Base-by-base conservation (phyloP, 1,140 invertebrate genomes). In the Cotesia typhae region DNA sequence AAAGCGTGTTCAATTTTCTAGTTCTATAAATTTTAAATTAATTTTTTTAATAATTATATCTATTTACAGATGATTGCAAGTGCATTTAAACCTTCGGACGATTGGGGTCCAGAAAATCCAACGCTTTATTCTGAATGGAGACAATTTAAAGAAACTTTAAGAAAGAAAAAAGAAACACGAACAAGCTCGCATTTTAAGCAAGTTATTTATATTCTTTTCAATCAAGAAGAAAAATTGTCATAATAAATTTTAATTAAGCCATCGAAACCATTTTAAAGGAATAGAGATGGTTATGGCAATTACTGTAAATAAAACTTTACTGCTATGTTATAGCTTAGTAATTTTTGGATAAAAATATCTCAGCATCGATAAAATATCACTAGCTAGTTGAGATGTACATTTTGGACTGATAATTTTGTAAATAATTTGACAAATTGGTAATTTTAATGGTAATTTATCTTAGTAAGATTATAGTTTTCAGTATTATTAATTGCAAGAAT, bases 51-150 rank as follows among this genome's bases (percentile, higher is more conserved):
- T 10, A 38, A 65, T 57, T 36, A 67, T 59, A 0, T 28, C 63
- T 59, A 41, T 10, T 55, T 35, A n/a, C 74, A 89, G 83, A 90
- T 89, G 84, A 74, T 91, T 1, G 51, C 75, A 4, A 82, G 80
- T 2, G 83, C 85, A 0, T 89, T 87, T 47, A 82, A 64, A 28
- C 88, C 87, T 3, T 87, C 87, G 0, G 75, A 82, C 6, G 78
- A 89, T 6, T 91, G 90, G 90, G 90, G 90, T 9, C 90, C 90
- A 4, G 80, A 78, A 38, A 79, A 81, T 75, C 74, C 83, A 35
- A 72, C 78, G 12, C 74, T 82, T 51, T 78, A 81, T 35, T 68
- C 78, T 9, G 82, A 82, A 20, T 89, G 88, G 88, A 75, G 79
- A 20, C 77, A 82, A 71, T 88, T 85, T 41, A 88, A 87, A 70